Base-by-base conservation (phyloP, 2,888 invertebrate species). In the Rhabditophanes sp. region DNA sequence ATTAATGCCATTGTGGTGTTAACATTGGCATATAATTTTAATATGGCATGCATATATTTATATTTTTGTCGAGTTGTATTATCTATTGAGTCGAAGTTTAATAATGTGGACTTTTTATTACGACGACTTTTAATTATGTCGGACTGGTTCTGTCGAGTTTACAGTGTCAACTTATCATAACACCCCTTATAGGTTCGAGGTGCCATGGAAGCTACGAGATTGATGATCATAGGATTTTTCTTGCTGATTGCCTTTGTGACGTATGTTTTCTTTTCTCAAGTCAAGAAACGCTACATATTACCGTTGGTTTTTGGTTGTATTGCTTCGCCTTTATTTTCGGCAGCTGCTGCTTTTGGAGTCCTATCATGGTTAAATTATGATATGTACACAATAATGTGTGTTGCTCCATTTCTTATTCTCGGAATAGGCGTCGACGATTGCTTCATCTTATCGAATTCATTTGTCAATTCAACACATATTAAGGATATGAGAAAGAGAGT, bases 391-490 rank as follows among this genome's bases (percentile, higher is more conserved):
- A 55, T 61, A 34, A 56, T 61, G 44, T 61, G 62, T 35, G 59
- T 61, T 18, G 50, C 53, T 1, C 61, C 61, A 2, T 61, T 61
- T 28, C 30, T 61, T 16, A 57, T 53, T 1, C 42, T 53, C 9
- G 58, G 58, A 33, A 53, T 31, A 39, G 52, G 56, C n/a, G 58
- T 59, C 14, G 61, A 61, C 42, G 61, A 61, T 30, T 57, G 59
- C 8, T 61, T 61, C 32, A 58, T 61, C 28, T 40, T 61, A 28
- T 35, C 61, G 29, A 56, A 63, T 32, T 42, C 55, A 9, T 61
- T 61, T 61, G 43, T 44, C 16, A 50, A 51, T 30, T 43, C 38
- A 26, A 18, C 14, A 17, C 16, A 39, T 12, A 33, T 48, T n/a
- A 31, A 36, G n/a, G 31, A 22, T 16, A 16, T 16, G 14, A 12